Evolutionary conservation across 64 coral and sea anemone species (phyloP), one percentile per base, ranked within the genome.

Genomic region (Astreopora myriophthalma): DNA sequence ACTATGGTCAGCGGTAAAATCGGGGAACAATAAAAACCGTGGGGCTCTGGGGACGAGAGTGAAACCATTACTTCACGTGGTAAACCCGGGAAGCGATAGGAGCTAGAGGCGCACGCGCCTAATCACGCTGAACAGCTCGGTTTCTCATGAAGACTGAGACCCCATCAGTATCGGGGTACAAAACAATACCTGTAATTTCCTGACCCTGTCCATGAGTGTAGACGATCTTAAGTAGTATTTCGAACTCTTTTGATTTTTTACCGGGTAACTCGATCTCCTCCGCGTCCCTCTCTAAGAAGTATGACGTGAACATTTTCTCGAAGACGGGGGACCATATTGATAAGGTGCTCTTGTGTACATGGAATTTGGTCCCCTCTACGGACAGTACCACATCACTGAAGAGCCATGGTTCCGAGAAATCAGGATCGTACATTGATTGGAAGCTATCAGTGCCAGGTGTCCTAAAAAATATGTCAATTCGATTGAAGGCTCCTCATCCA

Each of bases 251-350:
- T 0, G 67, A 68, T 2, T 64, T 80, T 92, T 92, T 92, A 30
- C 89, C 89, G 28, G 89, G 79, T 42, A 92, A 74, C 34, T 49
- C 11, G 27, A 92, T 85, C 79, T 92, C 89, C 46, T 92, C 25
- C 0, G 89, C 89, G 28, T 71, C 70, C 61, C 24, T 92, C 80
- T 92, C 89, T 8, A 51, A 48, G 39, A 92, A 92, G 23, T 25
- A 79, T n/a, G 89, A 85, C n/a, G 89, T 92, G 28, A 92, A 85
- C 89, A 92, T 92, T 71, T 55, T 84, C 75, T 92, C 89, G 28
- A 92, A 92, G 6, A 92, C 89, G 37, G 89, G 89, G 37, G 89
- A 92, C 89, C 89, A 92, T 55, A 92, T 92, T 17, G 89, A 92
- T 16, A 92, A n/a, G 49, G 80, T 92, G 79, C 89, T 85, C 42